phyloP scores from a whole-genome alignment of 1,140 invertebrate species.

The Tetramorium simillimum region DNA sequence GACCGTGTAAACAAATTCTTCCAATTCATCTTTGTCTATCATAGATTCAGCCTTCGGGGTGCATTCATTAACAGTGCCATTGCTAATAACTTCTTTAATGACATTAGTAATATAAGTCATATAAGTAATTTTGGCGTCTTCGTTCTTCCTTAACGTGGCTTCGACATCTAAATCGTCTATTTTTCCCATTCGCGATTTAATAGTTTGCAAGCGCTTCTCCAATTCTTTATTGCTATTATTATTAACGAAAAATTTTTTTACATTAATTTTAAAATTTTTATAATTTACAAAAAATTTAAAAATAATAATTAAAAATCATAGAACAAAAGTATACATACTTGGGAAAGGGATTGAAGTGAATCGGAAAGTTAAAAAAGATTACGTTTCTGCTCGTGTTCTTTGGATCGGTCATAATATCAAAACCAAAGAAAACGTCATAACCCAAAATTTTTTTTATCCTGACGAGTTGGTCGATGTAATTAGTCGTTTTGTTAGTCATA shows the following conservation, averaged over 20 bases:
- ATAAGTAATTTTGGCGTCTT: conserved; percentile 77
- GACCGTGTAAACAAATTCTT: conserved; percentile 84
- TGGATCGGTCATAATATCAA: conserved; percentile 89
- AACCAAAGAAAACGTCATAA: conserved; percentile 89
- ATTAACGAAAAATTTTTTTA: background rate
- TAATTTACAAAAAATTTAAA: background rate
- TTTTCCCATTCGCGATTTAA: conserved; percentile 67
- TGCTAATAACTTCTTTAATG: conserved; percentile 83
- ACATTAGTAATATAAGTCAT: conserved; percentile 85
- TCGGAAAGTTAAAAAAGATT: conserved; percentile 88
- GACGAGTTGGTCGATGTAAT: conserved; percentile 88
- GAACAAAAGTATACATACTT: conserved; percentile 84
- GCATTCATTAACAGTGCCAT: conserved; percentile 76
- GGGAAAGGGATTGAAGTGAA: conserved; percentile 87
- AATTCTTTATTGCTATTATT: conserved; percentile 77
- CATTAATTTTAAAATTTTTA: background rate
- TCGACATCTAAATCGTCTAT: conserved; percentile 73
- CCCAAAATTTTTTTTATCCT: conserved; percentile 88
- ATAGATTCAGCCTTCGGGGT: conserved; percentile 75
- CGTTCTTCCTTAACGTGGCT: conserved; percentile 46
- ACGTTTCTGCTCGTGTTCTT: conserved; percentile 88
- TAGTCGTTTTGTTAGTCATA: conserved; percentile 85
- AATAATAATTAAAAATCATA: conserved; percentile 2
- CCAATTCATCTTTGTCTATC: conserved; percentile 81
- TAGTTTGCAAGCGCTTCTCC: conserved; percentile 73